Evolutionary conservation across 1,140 invertebrate genomes (phyloP), one percentile per base, ranked within the genome.

Genomic region (Micrasema minimum): DNA sequence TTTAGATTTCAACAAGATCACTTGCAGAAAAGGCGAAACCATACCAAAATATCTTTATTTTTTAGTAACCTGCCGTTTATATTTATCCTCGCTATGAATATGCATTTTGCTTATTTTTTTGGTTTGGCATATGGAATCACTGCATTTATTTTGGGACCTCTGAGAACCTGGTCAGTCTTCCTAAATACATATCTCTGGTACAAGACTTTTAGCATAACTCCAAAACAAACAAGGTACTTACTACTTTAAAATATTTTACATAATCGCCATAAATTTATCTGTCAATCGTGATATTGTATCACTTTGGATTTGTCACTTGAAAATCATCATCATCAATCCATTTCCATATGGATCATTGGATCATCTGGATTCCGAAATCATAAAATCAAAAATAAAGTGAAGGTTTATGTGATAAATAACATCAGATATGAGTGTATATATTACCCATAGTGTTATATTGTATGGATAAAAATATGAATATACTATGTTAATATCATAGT

Each of bases 101-200:
- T 88, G n/a, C 80, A 89, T 59, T 87, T 93, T 78, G 89, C 90
- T 0, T 91, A 92, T 77, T 90, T 90, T 75, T 94, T 94, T 77
- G 92, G 90, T 87, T 78, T 91, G 23, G 92, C 92, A 4, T 96
- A 96, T 83, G 94, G 94, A 10, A 90, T 87, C 10, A 77, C 93
- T 77, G 91, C 93, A 0, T 88, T 93, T 66, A 69, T 95, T 46
- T 79, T 95, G 31, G 92, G 93, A 41, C 93, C 93, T 11, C 81
- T 95, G 11, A 85, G 92, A 71, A 93, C 92, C 1, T 95, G 94
- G 90, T 92, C 90, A 66, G 82, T 94, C 35, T 75, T 91, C 14
- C 78, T 94, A 66, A 90, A 89, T 71, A 62, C 90, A 12, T 78
- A 88, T 43, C 77, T 94, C 22, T 93, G 90, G 89, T 87, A 89